Base-by-base conservation (phyloP, 1,140 invertebrate genomes). In the Babylonia areolata region DNA sequence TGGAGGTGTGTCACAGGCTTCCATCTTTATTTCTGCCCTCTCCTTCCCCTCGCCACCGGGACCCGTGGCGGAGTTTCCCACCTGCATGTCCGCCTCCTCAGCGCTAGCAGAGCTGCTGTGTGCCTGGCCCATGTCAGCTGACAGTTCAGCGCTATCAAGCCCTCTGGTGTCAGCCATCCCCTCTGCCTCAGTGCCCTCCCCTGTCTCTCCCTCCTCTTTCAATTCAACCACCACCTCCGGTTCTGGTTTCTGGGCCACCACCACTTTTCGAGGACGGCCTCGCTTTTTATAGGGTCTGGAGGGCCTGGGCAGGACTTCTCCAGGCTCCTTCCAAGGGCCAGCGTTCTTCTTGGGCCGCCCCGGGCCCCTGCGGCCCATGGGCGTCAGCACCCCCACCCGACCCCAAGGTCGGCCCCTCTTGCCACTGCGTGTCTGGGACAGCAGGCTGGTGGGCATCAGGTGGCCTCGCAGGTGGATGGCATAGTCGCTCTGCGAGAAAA, bases 381-480 rank as follows among this genome's bases (percentile, higher is more conserved):
- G 73, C 23, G 51, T 42, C 28, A 82, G 12, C 23, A 88, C 64
- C 42, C 82, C 71, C n/a, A 33, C 77, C 23, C 39, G 64, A 11
- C 39, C 17, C 15, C 85, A n/a, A 64, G 37, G 75, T 12, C 64
- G 64, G 3, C 64, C 23, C 6, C 64, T 39, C n/a, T 3, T 20
- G 35, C 20, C 9, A 15, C 81, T 69, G 23, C 82, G 58, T 9
- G 64, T 46, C 54, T 82, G 39, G 3, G 82, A 42, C 64, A 73
- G 20, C 1, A 84, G 5, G 64, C 82, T 86, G 3, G 78, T 54
- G 33, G 89, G 88, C 40, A 87, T 73, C 1, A 92, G 81, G 79
- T 92, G 91, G 37, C 87, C 87, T 28, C 90, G 81, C 9, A 92
- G 84, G 87, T 92, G 91, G n/a, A 88, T 88, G 23, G 88, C 91